Conservation (phyloP, 2,888 invertebrate genomes). For the Xanthorhoe designata region DNA sequence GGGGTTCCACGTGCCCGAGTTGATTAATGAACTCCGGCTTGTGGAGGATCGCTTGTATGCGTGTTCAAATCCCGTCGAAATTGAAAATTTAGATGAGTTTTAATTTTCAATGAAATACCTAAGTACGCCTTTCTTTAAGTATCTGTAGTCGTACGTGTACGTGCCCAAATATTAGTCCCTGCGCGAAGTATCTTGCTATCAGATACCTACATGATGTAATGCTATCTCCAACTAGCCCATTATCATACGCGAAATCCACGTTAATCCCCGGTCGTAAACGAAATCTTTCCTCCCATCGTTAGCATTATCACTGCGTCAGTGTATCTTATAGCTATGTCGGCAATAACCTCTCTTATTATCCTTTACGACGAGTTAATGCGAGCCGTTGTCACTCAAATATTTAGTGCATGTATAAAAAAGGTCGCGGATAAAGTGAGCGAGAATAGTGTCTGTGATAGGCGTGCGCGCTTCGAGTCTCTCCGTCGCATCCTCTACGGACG, state of each 20-base stretch:
- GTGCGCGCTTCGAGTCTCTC: slow-evolving; percentile 78
- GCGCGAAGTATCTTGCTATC: slow-evolving; percentile 52
- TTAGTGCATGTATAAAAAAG: slow-evolving; percentile 81
- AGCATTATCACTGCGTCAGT: slow-evolving; percentile 70
- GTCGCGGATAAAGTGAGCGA: slow-evolving; percentile 60
- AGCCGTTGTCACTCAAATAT: slow-evolving; percentile 78
- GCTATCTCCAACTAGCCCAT: slow-evolving; percentile 56
- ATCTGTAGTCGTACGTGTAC: slow-evolving; percentile 14
- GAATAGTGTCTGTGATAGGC: slow-evolving; percentile 63
- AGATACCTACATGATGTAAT: slow-evolving; percentile 72
- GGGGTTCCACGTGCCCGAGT: too few relatives aligned
- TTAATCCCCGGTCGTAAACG: slow-evolving; percentile 80
- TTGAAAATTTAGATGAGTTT: too few relatives aligned
- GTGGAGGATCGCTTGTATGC: too few relatives aligned
- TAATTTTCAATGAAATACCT: too few relatives aligned
- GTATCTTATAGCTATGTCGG: slow-evolving; percentile 65
- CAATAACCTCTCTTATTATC: slow-evolving; percentile 83
- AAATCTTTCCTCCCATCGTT: slow-evolving; percentile 76
- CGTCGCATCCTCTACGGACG: slow-evolving; percentile 67
- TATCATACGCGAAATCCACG: slow-evolving; percentile 76
- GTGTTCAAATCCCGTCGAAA: too few relatives aligned
- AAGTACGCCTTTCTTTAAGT: background rate
- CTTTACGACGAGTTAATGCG: slow-evolving; percentile 80
- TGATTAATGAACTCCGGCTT: too few relatives aligned
- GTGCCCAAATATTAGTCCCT: slow-evolving; percentile 28